phyloP scores from a whole-genome alignment of 2,797 vertebrate species.

The Hozukius guyotensis region DNA sequence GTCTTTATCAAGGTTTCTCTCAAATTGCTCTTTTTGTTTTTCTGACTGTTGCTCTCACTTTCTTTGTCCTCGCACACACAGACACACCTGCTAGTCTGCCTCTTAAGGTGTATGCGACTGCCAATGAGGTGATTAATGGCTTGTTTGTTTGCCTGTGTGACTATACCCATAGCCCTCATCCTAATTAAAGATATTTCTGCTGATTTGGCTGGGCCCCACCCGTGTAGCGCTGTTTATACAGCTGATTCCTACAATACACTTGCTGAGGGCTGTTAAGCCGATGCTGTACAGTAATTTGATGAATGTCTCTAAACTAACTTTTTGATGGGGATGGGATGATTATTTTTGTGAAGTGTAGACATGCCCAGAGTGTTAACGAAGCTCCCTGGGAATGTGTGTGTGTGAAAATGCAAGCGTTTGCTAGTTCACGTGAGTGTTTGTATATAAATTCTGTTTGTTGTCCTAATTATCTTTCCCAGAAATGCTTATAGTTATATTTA shows the following conservation, averaged over 20 bases:
- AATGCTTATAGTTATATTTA: not conserved
- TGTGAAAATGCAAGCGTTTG: not conserved
- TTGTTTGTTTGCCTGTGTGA: constrained; percentile 62
- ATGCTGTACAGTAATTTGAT: constrained; percentile 45
- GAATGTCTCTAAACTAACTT: constrained; percentile 53
- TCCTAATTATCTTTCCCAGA: constrained; percentile 31
- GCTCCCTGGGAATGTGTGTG: not conserved
- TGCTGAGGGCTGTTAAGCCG: constrained; percentile 39
- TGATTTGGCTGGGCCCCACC: constrained; percentile 45
- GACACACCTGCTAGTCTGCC: not conserved
- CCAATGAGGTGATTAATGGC: constrained; percentile 64
- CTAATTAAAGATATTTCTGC: constrained; percentile 71
- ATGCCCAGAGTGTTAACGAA: constrained; percentile 21
- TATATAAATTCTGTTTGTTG: constrained; percentile 1
- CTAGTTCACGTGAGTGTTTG: not conserved
- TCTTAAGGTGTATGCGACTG: constrained; percentile 14
- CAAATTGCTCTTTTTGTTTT: not conserved
- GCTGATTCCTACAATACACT: constrained; percentile 46
- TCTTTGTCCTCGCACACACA: not conserved
- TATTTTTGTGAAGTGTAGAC: constrained; percentile 39
- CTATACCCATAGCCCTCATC: constrained; percentile 36
- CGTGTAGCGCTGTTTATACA: constrained; percentile 35
- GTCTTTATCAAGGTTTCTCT: constrained; percentile 6
- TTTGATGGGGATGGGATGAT: constrained; percentile 44
- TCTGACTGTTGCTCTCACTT: not conserved